Percentiles rank a stretch among this genome's conserved stretches.
Evolutionary conservation across 2,888 invertebrate species (phyloP).

Genomic region (Zhuqinia jingwanae): DNA sequence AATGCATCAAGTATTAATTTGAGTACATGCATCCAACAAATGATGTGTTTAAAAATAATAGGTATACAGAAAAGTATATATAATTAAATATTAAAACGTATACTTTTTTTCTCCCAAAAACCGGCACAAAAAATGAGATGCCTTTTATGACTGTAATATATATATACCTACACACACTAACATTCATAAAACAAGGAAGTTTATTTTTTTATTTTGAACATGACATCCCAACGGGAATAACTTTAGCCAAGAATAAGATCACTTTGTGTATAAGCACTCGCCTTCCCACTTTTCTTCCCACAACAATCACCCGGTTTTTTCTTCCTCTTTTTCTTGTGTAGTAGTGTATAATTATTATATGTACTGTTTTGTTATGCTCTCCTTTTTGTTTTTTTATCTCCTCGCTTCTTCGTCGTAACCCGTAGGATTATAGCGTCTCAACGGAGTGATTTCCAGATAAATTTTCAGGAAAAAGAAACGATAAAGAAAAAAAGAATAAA

Average conservation of each 20-base stretch:
- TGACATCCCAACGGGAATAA: not conserved
- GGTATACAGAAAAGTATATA: not conserved
- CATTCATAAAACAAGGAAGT: too few species aligned
- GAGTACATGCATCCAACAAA: slow-evolving; percentile 19
- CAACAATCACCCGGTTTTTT: not conserved
- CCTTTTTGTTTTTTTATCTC: not conserved
- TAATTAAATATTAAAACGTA: slow-evolving; percentile 14
- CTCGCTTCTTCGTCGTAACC: not conserved
- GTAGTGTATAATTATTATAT: slow-evolving; percentile 9
- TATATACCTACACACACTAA: too few species aligned
- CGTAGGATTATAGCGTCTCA: not conserved
- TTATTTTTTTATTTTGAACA: too few species aligned
- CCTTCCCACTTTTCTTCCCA: not conserved
- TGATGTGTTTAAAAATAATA: slow-evolving; percentile 19
- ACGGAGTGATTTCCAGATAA: not conserved
- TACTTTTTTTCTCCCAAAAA: not conserved
- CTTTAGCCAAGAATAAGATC: not conserved
- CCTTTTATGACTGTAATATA: too few species aligned
- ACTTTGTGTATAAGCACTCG: not conserved
- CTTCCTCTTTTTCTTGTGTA: not conserved
- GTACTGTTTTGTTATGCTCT: not conserved
- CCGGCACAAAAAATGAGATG: not conserved
- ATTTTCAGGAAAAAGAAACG: not conserved
- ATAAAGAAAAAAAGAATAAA: not conserved
- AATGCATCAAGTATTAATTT: too few species aligned